Base-by-base conservation (phyloP, 2,113 vertebrate species). In the Zonotrichia leucophrys region DNA sequence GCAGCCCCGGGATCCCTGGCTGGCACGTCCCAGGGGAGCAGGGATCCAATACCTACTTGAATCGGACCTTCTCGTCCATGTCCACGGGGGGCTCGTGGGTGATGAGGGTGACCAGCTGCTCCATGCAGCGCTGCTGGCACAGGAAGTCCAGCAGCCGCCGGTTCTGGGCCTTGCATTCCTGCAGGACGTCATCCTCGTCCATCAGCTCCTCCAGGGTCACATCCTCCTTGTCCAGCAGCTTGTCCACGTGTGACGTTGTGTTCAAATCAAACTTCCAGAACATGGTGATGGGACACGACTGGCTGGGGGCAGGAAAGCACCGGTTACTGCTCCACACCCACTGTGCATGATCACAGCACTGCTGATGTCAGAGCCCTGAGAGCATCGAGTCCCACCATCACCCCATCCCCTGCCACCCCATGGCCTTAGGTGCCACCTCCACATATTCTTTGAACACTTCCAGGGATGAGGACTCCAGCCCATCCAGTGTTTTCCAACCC, bases 251-350 rank as follows among this genome's bases (percentile, higher is more conserved):
- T 24, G 99, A 99, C 59, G 99, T 99, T 55, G 98, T 98, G 96
- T 99, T 99, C 97, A 99, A 81, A 97, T 99, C 99, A 53, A 99
- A 99, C 98, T 99, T 99, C 99, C 99, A 99, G 98, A 99, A 99
- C 99, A 99, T 99, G 97, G 92, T 98, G 98, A 96, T 96, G 94
- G 95, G 96, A 89, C 97, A 89, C 96, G 94, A 89, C 94, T 94
- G 95, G 91, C 99, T 99, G 88, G 3, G 87, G 2, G 18, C 6
- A 41, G 30, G 68, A 62, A 11, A 18, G 31, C 2, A 27, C 0
- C 2, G 5, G 69, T 94, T 63, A 89, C 9, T 27, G 33, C 35
- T 23, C 28, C 25, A 1, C 0, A 1, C 4, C 46, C 2, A 0
- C n/a, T 6, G 4, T 0, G 5, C 37, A 1, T 2, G 0, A 1